These are phyloP conservation scores for Porites lutea DNA, from an alignment of 64 coral and sea anemone genomes.

Conservation along the genomic window DNA sequence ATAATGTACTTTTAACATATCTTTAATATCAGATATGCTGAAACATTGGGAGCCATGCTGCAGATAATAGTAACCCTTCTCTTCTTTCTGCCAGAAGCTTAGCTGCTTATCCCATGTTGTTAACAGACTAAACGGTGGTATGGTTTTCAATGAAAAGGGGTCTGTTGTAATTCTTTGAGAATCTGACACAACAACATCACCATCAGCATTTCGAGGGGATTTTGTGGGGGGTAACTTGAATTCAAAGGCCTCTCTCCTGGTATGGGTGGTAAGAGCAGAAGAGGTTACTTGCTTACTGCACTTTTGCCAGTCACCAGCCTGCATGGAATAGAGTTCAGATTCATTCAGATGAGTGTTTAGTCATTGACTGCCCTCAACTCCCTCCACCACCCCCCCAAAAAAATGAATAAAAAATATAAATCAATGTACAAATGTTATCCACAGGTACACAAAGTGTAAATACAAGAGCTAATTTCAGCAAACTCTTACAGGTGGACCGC, in stretches of 20 bases:
- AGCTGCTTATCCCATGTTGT: conserved; percentile 14
- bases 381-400: too few relatives aligned
- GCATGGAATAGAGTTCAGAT: too few relatives aligned
- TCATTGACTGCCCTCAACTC: too few relatives aligned
- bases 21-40: conserved; percentile 3
- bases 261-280: neutral
- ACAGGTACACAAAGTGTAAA: too few relatives aligned
- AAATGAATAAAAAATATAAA: too few relatives aligned
- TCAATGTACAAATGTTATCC: too few relatives aligned
- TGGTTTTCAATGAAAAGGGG: conserved; percentile 9
- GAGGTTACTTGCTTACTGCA: neutral
- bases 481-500: too few relatives aligned
- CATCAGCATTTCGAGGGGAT: neutral
- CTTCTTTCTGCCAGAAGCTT: neutral
- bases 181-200: too few relatives aligned
- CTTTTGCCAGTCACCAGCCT: too few relatives aligned
- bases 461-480: too few relatives aligned
- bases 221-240: neutral
- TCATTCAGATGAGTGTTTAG: too few relatives aligned
- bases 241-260: neutral
- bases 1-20: conserved; percentile 9
- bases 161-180: neutral
- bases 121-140: conserved; percentile 9
- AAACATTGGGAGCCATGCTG: conserved; percentile 5
- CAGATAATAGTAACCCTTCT: neutral